Evolutionary conservation across 2,113 vertebrate genomes (phyloP).

Genomic region (Panthera tigris): DNA sequence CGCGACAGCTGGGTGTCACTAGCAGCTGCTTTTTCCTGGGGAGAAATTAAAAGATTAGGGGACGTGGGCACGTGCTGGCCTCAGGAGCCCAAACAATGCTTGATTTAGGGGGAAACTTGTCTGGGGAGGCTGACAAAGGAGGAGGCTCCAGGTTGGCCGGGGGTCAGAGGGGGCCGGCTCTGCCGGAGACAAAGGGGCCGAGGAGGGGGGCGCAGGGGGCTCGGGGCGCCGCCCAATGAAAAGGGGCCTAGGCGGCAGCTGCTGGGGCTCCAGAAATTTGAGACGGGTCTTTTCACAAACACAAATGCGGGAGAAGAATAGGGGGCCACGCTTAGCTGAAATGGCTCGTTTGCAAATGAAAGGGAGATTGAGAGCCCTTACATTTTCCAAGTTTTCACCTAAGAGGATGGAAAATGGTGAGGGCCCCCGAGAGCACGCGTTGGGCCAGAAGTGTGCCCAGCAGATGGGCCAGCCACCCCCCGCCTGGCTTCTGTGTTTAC

Average conservation of each 20-base stretch:
- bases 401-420: constrained; percentile 83
- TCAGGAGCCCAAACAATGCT: constrained; percentile 88
- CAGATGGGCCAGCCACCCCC: constrained; percentile 77
- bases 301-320: constrained; percentile 89
- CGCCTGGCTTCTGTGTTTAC: constrained; percentile 73
- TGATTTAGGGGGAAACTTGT: constrained; percentile 90
- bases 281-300: constrained; percentile 93
- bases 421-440: constrained; percentile 72
- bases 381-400: constrained; percentile 84
- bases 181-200: constrained; percentile 84
- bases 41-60: constrained; percentile 93
- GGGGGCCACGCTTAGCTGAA: constrained; percentile 87
- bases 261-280: constrained; percentile 94
- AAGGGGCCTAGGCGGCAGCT: constrained; percentile 91
- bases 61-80: constrained; percentile 90
- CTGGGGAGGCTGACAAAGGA: constrained; percentile 86
- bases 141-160: constrained; percentile 79
- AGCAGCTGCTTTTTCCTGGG: constrained; percentile 95
- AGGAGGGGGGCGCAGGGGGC: constrained; percentile 79
- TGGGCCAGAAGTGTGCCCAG: constrained; percentile 81
- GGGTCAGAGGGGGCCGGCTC: constrained; percentile 84
- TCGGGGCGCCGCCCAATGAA: constrained; percentile 81
- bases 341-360: constrained; percentile 88
- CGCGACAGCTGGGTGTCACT: constrained; percentile 95
- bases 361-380: constrained; percentile 80